Conservation (phyloP, 2,888 invertebrate species). For the Pseudanteris insignis region DNA sequence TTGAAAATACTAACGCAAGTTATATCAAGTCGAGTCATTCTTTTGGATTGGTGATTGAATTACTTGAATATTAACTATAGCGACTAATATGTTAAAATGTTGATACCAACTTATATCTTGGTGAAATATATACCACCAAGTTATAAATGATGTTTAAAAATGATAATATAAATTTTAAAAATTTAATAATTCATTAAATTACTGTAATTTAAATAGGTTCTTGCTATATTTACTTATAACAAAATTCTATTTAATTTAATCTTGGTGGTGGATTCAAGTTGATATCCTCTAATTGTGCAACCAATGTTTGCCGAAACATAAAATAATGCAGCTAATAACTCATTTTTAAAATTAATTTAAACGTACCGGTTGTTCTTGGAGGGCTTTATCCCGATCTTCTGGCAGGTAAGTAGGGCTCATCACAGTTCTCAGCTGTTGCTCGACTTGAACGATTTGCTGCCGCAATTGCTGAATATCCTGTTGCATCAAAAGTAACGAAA, state of each 20-base stretch:
- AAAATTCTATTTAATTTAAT: constrained; percentile 34
- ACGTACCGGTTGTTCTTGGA: constrained; percentile 89
- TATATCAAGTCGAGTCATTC: constrained; percentile 64
- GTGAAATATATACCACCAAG: constrained; percentile 58
- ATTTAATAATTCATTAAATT: no score
- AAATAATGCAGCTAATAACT: constrained; percentile 45
- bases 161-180: no score
- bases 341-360: constrained; percentile 21
- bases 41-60: constrained; percentile 48
- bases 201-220: no score
- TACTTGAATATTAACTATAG: constrained; percentile 47
- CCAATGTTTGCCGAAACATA: constrained; percentile 45
- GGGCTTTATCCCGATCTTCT: constrained; percentile 82
- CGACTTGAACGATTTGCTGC: constrained; percentile 85
- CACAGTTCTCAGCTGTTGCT: constrained; percentile 85
- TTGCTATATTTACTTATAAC: constrained; percentile 21
- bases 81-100: constrained; percentile 52
- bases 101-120: constrained; percentile 64
- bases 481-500: constrained; percentile 45
- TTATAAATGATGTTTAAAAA: no score
- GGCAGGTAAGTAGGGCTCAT: constrained; percentile 86
- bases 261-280: constrained; percentile 61
- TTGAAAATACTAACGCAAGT: constrained; percentile 52
- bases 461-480: constrained; percentile 85
- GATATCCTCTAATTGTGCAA: constrained; percentile 54